Conservation (phyloP, 2,113 vertebrate genomes). For the Crotalus helleri region DNA sequence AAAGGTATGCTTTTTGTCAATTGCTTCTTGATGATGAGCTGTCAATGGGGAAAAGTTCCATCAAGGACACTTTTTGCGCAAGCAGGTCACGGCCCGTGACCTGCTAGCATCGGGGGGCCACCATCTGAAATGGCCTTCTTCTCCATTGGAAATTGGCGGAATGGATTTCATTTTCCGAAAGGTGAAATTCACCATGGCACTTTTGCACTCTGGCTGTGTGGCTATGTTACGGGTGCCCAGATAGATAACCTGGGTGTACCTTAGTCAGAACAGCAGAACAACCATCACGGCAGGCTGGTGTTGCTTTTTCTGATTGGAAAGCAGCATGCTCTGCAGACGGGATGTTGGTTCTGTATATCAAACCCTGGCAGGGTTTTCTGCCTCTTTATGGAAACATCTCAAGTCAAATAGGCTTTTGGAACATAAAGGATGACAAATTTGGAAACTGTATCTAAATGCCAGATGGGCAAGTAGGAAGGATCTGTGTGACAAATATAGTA, state of each 20-base stretch:
- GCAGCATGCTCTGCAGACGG: conserved; percentile 57
- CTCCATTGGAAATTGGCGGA: conserved; percentile 19
- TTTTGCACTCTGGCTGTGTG: conserved; percentile 31
- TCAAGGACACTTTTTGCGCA: conserved; percentile 8
- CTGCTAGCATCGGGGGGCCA: not conserved
- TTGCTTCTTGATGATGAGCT: conserved; percentile 7
- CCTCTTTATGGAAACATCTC: conserved; percentile 66
- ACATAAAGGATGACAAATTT: conserved; percentile 70
- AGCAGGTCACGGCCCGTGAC: not conserved
- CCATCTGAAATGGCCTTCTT: not conserved
- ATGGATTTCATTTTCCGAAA: conserved; percentile 30
- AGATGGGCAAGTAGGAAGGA: conserved; percentile 71
- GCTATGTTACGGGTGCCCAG: conserved; percentile 24
- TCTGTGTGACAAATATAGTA: conserved; percentile 69
- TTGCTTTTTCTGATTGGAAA: conserved; percentile 58
- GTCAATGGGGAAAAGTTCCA: conserved; percentile 18
- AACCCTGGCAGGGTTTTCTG: conserved; percentile 57
- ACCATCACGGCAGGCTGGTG: conserved; percentile 42
- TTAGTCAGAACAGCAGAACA: conserved; percentile 42
- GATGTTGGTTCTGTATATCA: conserved; percentile 58
- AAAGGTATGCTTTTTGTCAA: conserved; percentile 30
- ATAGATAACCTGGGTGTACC: conserved; percentile 44
- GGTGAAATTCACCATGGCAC: conserved; percentile 29
- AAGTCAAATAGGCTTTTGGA: conserved; percentile 67
- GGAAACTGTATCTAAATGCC: conserved; percentile 68